These are phyloP conservation scores for Petromus typicus DNA, from an alignment of 2,113 vertebrate species.

Conservation along the genomic window DNA sequence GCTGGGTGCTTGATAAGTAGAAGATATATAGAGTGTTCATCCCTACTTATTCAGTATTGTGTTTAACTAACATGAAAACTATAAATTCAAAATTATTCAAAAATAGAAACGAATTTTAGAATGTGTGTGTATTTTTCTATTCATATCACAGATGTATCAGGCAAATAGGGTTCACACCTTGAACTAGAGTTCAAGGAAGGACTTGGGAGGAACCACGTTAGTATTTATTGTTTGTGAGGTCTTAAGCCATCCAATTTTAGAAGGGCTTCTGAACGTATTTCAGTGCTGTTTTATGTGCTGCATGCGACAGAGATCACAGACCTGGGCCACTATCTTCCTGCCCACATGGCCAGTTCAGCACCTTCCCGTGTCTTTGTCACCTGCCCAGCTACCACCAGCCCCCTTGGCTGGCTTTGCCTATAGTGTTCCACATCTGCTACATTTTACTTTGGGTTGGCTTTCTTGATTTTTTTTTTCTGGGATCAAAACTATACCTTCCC, in stretches of 20 bases:
- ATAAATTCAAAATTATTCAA: not conserved
- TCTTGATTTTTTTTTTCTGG: not conserved
- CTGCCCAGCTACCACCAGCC: not conserved
- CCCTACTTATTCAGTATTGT: not conserved
- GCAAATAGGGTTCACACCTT: not conserved
- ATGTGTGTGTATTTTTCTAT: not conserved
- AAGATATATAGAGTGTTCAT: not conserved
- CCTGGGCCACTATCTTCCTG: not conserved
- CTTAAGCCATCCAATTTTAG: not conserved
- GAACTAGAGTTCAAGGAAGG: not conserved
- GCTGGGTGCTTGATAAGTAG: not conserved
- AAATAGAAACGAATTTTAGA: not conserved
- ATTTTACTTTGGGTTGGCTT: conserved; percentile 2
- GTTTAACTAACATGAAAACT: not conserved
- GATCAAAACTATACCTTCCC: conserved; percentile 50
- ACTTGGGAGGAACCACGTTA: not conserved
- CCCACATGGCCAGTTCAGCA: not conserved
- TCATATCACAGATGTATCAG: not conserved
- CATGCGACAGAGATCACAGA: not conserved
- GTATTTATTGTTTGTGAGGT: conserved; percentile 1
- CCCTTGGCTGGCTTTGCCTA: not conserved
- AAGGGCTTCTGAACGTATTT: not conserved
- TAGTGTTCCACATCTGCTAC: not conserved
- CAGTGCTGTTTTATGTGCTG: not conserved
- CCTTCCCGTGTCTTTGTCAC: not conserved